Evolutionary conservation across 23 tunicate species (phyloP), one percentile per base, ranked within the genome.

Genomic region (Trididemnum miniatum): DNA sequence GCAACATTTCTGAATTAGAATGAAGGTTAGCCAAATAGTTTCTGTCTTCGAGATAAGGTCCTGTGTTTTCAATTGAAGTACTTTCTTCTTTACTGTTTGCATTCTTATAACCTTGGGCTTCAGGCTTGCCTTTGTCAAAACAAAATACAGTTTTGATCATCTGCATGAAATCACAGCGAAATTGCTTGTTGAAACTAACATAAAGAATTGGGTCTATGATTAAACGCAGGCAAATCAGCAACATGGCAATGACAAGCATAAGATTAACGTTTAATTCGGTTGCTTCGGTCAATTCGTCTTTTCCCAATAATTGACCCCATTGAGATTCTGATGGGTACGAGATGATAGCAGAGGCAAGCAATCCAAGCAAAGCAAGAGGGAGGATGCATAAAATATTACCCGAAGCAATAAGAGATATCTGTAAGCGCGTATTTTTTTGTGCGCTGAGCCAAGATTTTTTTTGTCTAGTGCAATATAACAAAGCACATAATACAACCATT

Each of bases 381-480:
- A 83, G 79, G 15, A 87, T 78, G 22, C 78, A 79, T 15, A 72
- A 26, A 4, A 92, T 71, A 65, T 92, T 92, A 1, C 86, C 71
- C 1, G 88, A 78, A 26, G 87, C 89, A 35, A 82, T 62, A 30
- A 92, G 72, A 15, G 92, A 51, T 12, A 87, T 81, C 57, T 92
- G 97, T 20, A 76, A 33, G 15, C 97, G 76, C 20, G 97, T 86
- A 40, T 87, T 51, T 37, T 83, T 86, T 27, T 75, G 86, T 1
- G 91, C 71, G 52, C 81, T 86, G 1, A 87, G 71, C 92, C 92
- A 87, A 27, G 91, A 83, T 26, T 54, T 87, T 34, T 92, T 87
- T 15, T 67, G 80, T 18, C 77, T 76, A 0, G 84, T 79, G 79
- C 97, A 92, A 37, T 82, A 83, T 83, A 92, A 83, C 30, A 83